Percentiles rank a stretch among this genome's conserved stretches.
These are phyloP conservation scores for Dendrolimus punctatus DNA, from an alignment of 1,140 invertebrate genomes.

Conservation along the genomic window DNA sequence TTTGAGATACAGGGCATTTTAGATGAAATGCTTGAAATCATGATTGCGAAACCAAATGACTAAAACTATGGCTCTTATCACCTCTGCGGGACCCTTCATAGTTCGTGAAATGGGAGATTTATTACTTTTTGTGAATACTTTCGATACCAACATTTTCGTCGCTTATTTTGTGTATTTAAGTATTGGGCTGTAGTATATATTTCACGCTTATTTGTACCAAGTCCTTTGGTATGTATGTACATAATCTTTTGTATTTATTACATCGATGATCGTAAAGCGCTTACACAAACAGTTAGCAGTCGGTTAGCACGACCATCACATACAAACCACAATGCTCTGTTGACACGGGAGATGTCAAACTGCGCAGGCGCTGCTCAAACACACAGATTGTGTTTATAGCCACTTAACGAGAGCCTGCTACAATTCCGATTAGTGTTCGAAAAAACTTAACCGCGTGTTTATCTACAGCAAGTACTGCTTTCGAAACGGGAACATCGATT, in stretches of 20 bases:
- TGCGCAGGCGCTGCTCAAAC: slow-evolving; percentile 60
- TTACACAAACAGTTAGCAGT: slow-evolving; percentile 55
- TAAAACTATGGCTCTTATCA: no score
- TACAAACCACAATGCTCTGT: slow-evolving; percentile 48
- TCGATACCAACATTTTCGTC: no score
- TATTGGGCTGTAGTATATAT: no score
- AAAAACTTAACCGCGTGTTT: slow-evolving; percentile 52
- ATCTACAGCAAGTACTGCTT: slow-evolving; percentile 62
- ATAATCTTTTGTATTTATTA: background rate
- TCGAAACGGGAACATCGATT: slow-evolving; percentile 27
- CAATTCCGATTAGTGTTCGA: slow-evolving; percentile 64
- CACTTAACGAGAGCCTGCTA: slow-evolving; percentile 62
- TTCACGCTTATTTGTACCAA: no score
- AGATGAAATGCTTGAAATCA: no score
- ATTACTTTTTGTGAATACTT: no score
- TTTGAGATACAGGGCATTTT: no score
- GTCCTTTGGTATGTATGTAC: no score
- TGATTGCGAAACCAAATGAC: no score
- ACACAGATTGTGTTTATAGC: slow-evolving; percentile 66
- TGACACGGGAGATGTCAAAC: slow-evolving; percentile 49
- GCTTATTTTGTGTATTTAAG: no score
- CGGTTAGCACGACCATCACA: slow-evolving; percentile 51
- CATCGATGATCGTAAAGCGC: slow-evolving; percentile 26
- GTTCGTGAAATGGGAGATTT: no score
- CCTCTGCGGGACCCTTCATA: no score